Evolutionary conservation across 2,797 vertebrate species (phyloP), one percentile per base, ranked within the genome.

Genomic region (Hyperoplus immaculatus): DNA sequence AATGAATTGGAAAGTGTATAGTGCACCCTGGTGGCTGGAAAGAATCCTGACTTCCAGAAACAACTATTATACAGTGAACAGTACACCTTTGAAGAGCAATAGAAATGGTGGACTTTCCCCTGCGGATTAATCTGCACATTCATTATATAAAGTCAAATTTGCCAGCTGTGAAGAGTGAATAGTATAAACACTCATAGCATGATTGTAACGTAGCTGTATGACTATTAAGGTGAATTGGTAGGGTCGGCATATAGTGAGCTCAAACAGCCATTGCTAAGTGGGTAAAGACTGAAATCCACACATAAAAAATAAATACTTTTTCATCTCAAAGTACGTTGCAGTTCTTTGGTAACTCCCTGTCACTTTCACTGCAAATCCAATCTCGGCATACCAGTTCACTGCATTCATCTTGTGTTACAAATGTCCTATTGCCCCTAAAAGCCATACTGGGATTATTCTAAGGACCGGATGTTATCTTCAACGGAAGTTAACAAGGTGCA

Each of bases 21-120:
- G 58, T 21, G 82, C 75, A 80, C 14, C 80, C 85, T 92, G 63
- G 71, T 88, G 88, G 86, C 72, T 39, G 53, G 0, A 81, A 11
- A 62, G 18, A 80, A 49, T 12, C 61, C 14, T 62, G 69, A 62
- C n/a, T 16, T 43, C 8, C 69, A 15, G 39, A 72, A 60, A 54
- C 62, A 78, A 76, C 71, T 69, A 75, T 0, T 77, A 18, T 7
- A 4, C 21, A 59, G 70, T 12, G 29, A 72, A 54, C 29, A 75
- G 36, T 1, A 65, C 46, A 47, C 4, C 6, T 29, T 38, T 42
- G 54, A 29, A 38, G 36, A 45, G 12, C 58, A 62, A 16, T 60
- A 46, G 8, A 42, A 29, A 65, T 5, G 43, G 70, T 39, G 58
- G 51, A 68, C 15, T 68, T 64, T 29, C 38, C 57, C 38, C 16